Base-by-base conservation (phyloP, 1,140 invertebrate genomes). In the Oppia nitens region DNA sequence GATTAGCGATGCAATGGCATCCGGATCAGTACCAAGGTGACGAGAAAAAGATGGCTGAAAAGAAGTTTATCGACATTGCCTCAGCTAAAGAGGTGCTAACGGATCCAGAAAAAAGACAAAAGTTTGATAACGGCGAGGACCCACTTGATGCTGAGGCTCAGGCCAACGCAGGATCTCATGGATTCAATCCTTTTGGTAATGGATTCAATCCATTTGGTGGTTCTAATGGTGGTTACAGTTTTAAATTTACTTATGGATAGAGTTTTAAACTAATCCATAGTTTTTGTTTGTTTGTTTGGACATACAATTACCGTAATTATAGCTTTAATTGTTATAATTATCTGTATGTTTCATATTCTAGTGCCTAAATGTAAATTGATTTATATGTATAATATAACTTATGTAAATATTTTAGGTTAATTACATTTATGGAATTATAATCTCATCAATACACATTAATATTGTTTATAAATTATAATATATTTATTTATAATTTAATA, bases 31-130 rank as follows among this genome's bases (percentile, higher is more conserved):
- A 84, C 70, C 81, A 84, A 63, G 83, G 81, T 4, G 84, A 91
- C 54, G 71, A 73, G 50, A 98, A 98, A 73, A 91, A 94, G 69
- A 76, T 82, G 28, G 95, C 96, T 0, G 87, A 99, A 71, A 95
- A 95, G 70, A 96, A 87, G 73, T 99, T 99, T 68, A 97, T 98
- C 61, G 94, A 98, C 70, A 92, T 99, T 67, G 95, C 95, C 14
- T 88, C 93, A 47, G 96, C 96, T 21, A 99, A 99, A 75, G 96
- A 98, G 77, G 95, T 93, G 29, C 72, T 85, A 17, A 80, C 81
- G 53, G 81, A 85, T 75, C 76, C 79, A 63, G 90, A 96, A 69
- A 97, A 95, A 73, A 76, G 93, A 62, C 77, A 81, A 60, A 87
- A 89, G 70, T 98, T 90, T 72, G 94, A 98, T 73, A 77, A 80